Percentiles rank a stretch among this genome's conserved stretches.
phyloP scores from a whole-genome alignment of 1,140 invertebrate genomes.

The Neodiprion fabricii region DNA sequence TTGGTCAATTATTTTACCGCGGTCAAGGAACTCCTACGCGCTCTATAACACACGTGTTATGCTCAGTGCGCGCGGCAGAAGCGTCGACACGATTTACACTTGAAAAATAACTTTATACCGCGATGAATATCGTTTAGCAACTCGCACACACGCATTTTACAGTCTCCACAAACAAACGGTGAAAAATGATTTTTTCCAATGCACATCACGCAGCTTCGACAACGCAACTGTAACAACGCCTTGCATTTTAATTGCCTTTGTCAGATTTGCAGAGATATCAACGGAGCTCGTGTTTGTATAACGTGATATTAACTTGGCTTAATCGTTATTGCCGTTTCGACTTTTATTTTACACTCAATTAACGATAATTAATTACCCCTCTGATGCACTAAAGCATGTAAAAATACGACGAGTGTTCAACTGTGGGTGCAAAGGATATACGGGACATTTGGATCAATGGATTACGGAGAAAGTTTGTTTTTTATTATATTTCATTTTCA shows the following conservation, averaged over 20 bases:
- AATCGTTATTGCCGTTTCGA: constrained; percentile 17
- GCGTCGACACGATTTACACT: constrained; percentile 3
- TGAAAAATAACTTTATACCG: neutral
- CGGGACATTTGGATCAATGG: neutral
- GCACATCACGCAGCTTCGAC: neutral
- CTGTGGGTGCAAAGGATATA: neutral
- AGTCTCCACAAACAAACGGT: neutral
- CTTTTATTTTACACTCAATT: constrained; percentile 14
- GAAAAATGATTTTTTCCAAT: neutral
- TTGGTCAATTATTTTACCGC: constrained; percentile 52
- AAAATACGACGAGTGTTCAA: neutral
- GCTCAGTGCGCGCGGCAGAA: neutral
- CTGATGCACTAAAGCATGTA: neutral
- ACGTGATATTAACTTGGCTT: constrained; percentile 44
- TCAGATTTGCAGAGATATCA: constrained; percentile 44
- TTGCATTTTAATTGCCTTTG: constrained; percentile 44
- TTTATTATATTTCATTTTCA: no score
- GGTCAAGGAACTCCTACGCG: constrained; percentile 44
- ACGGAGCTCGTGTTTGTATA: constrained; percentile 48
- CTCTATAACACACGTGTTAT: constrained; percentile 61
- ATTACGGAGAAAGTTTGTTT: neutral
- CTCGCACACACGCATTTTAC: constrained; percentile 40
- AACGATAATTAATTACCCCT: constrained; percentile 10
- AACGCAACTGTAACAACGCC: constrained; percentile 5
- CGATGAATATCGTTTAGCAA: constrained; percentile 25